A percentile compares a stretch with the other conserved stretches of the same genome.
Evolutionary conservation across 2,797 vertebrate genomes (phyloP).

Genomic region (Borostomias antarcticus): DNA sequence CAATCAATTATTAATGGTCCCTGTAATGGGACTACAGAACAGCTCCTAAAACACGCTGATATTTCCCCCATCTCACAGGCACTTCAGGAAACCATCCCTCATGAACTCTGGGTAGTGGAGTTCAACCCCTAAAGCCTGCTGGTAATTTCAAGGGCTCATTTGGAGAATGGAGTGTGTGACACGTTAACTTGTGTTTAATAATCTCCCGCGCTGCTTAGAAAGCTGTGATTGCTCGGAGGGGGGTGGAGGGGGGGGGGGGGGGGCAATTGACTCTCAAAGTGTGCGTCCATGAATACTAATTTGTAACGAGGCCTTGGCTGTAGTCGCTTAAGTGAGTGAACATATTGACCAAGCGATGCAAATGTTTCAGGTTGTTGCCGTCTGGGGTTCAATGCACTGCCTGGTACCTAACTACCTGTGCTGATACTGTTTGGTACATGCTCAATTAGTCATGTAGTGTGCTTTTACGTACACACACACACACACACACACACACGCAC

Average conservation of each 20-base stretch:
- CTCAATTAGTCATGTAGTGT: slow-evolving; percentile 8
- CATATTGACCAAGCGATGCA: slow-evolving; percentile 57
- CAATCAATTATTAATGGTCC: slow-evolving; percentile 69
- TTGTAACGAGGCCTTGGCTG: slow-evolving; percentile 39
- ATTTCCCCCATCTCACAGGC: slow-evolving; percentile 61
- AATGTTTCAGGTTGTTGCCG: slow-evolving; percentile 52
- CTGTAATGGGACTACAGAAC: slow-evolving; percentile 54
- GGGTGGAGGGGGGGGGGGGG: not conserved
- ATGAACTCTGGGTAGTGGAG: slow-evolving; percentile 4
- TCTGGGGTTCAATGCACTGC: slow-evolving; percentile 24
- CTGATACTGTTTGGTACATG: slow-evolving; percentile 10
- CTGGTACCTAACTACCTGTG: slow-evolving; percentile 3
- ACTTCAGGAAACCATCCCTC: slow-evolving; percentile 13
- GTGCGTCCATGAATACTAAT: slow-evolving; percentile 63
- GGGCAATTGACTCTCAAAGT: slow-evolving; percentile 52
- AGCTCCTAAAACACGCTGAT: slow-evolving; percentile 55
- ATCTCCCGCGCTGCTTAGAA: slow-evolving; percentile 53
- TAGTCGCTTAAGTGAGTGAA: slow-evolving; percentile 45
- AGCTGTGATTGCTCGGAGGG: slow-evolving; percentile 54
- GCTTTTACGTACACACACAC: slow-evolving; percentile 1
- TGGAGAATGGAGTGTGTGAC: slow-evolving; percentile 45
- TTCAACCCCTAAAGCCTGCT: not conserved
- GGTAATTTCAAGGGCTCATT: slow-evolving; percentile 33
- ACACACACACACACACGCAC: slow-evolving; percentile 38
- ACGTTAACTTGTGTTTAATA: slow-evolving; percentile 57